phyloP scores from a whole-genome alignment of 2,888 invertebrate species.

The Dorcus hopei region DNA sequence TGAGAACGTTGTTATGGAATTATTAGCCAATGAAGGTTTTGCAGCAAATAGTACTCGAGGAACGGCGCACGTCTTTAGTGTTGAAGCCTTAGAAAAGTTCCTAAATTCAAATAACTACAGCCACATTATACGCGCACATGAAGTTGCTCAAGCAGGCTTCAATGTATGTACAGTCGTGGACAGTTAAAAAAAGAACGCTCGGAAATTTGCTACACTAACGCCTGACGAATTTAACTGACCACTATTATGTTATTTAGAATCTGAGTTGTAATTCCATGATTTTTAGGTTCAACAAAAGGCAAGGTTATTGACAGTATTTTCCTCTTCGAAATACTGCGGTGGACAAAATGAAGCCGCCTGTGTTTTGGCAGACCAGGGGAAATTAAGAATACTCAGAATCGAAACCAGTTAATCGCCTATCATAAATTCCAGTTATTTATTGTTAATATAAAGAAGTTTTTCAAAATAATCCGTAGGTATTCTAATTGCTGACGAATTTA shows the following conservation, averaged over 20 bases:
- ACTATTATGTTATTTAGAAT: not conserved
- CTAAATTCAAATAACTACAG: constrained; percentile 63
- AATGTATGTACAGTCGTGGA: constrained; percentile 50
- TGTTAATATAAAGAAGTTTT: too few relatives aligned
- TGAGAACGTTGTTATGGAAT: constrained; percentile 52
- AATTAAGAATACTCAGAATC: constrained; percentile 59
- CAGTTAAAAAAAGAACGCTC: too few relatives aligned
- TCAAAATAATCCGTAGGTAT: too few relatives aligned
- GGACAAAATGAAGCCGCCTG: constrained; percentile 71
- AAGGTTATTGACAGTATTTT: constrained; percentile 69
- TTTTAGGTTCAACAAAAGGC: constrained; percentile 65
- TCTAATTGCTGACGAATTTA: constrained; percentile 57
- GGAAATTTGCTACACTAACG: too few relatives aligned
- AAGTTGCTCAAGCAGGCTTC: constrained; percentile 69
- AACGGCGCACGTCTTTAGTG: constrained; percentile 70
- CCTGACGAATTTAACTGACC: not conserved
- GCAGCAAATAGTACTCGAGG: constrained; percentile 64
- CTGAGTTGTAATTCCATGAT: not conserved
- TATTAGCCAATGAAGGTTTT: constrained; percentile 63
- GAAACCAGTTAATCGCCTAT: constrained; percentile 11
- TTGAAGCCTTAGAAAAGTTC: constrained; percentile 66
- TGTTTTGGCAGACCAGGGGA: constrained; percentile 62
- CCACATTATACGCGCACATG: constrained; percentile 72
- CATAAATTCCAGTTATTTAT: not conserved
- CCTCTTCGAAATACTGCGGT: constrained; percentile 72